Evolutionary conservation across 2,113 vertebrate species (phyloP).

Genomic region (Chloroceryle aenea): DNA sequence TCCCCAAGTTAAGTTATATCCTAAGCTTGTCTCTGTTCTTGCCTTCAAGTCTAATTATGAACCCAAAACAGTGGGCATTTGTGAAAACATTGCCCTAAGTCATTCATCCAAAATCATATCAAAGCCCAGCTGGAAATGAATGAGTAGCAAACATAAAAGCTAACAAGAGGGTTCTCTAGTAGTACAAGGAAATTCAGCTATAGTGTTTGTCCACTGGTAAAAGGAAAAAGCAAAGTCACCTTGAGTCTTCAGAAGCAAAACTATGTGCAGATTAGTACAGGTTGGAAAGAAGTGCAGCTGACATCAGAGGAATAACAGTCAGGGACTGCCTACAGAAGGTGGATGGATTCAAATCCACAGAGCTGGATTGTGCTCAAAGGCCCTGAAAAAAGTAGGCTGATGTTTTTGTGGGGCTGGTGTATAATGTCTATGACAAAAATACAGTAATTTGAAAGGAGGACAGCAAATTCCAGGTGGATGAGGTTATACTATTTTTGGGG

Average conservation of each 20-base stretch:
- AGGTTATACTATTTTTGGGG: background rate
- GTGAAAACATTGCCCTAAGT: background rate
- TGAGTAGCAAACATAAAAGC: background rate
- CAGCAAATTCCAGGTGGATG: background rate
- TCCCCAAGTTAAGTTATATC: background rate
- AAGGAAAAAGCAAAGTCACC: background rate
- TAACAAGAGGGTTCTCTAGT: background rate
- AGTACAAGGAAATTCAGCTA: background rate
- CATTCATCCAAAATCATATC: background rate
- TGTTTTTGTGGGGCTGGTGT: background rate
- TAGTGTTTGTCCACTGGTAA: background rate
- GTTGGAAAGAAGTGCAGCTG: background rate
- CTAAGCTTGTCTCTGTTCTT: background rate
- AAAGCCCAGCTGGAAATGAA: background rate
- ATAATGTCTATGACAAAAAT: background rate
- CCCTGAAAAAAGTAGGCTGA: background rate
- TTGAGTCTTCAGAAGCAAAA: background rate
- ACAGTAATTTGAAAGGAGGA: background rate
- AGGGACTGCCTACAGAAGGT: background rate
- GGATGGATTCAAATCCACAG: background rate
- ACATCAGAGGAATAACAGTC: background rate
- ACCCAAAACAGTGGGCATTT: background rate
- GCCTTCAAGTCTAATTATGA: background rate
- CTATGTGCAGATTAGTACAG: background rate
- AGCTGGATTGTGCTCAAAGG: background rate